Evolutionary conservation across 2,888 invertebrate genomes (phyloP), one percentile per base, ranked within the genome.

Genomic region (Lasioglossum calceatum): DNA sequence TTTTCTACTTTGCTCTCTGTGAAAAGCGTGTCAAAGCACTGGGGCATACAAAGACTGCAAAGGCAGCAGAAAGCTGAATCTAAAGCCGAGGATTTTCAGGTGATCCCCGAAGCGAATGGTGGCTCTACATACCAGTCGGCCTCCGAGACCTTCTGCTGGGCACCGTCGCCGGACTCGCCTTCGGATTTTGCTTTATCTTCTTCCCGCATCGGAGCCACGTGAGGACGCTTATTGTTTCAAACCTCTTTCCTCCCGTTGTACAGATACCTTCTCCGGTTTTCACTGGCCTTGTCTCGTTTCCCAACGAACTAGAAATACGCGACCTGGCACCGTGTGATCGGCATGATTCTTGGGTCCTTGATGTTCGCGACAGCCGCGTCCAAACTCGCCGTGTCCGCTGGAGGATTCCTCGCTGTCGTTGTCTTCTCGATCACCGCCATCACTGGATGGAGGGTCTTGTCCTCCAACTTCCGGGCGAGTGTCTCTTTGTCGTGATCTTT

Each of bases 141-240:
- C 36, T 94, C 23, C 91, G 97, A 86, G 97, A 97, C 89, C 95
- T 97, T 88, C 93, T 96, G 44, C 95, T 97, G 86, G 97, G 97
- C 67, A 92, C 97, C 76, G 94, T 96, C 16, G 96, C 96, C 93
- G 97, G 97, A 54, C 94, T 96, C 88, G 89, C 96, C 5, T 96
- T 96, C 93, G 97, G 97, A 67, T 87, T 96, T n/a, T 94, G 97
- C 75, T 94, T 97, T 88, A 96, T 96, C 93, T 96, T 96, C 93
- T 94, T 97, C 82, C 98, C 97, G 7, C 96, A 96, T 89, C 94
- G 95, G 82, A 93, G 93, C 79, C 95, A 96, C 88, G 96, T 96
- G 93, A 91, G 94, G 39, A 70, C 10, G 12, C 36, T 4, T 16
- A 64, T 70, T 70, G 16, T 23, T 70, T 67, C 4, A 39, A 19